Conservation (phyloP, 2,888 invertebrate species). For the Myopa testacea region DNA sequence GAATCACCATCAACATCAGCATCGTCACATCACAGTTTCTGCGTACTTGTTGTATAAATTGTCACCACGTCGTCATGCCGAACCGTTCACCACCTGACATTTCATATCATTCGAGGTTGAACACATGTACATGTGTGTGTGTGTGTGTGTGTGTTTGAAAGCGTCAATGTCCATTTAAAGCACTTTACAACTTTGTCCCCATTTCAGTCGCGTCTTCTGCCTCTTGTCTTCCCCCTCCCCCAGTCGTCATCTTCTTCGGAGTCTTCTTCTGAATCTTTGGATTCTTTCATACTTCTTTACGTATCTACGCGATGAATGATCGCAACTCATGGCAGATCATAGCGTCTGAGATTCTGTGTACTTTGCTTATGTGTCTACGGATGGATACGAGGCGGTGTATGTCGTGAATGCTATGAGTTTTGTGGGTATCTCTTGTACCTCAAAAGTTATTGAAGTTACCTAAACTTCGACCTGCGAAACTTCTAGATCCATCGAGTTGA, state of each 20-base stretch:
- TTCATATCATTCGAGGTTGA: constrained; percentile 59
- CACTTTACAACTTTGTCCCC: constrained; percentile 67
- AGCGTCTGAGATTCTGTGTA: constrained; percentile 17
- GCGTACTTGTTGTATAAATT: constrained; percentile 16
- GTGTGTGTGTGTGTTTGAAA: constrained; percentile 56
- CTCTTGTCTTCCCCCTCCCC: neutral
- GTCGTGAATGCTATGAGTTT: constrained; percentile 19
- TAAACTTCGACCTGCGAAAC: too few relatives aligned
- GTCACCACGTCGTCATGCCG: constrained; percentile 5
- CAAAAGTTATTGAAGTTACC: too few relatives aligned
- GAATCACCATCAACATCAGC: neutral
- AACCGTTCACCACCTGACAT: constrained; percentile 62
- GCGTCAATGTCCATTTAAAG: constrained; percentile 68
- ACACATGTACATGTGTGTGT: constrained; percentile 1
- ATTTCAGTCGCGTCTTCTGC: constrained; percentile 50
- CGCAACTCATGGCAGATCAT: constrained; percentile 15
- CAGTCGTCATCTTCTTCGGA: neutral
- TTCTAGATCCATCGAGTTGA: too few relatives aligned
- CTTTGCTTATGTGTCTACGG: neutral
- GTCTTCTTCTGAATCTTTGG: neutral
- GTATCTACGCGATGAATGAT: constrained; percentile 23
- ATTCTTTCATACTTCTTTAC: neutral
- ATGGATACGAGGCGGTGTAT: constrained; percentile 8
- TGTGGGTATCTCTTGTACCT: neutral
- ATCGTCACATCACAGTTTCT: neutral